These are phyloP conservation scores for Lutjanus argentimaculatus DNA, from an alignment of 2,797 vertebrate genomes.

Conservation along the genomic window DNA sequence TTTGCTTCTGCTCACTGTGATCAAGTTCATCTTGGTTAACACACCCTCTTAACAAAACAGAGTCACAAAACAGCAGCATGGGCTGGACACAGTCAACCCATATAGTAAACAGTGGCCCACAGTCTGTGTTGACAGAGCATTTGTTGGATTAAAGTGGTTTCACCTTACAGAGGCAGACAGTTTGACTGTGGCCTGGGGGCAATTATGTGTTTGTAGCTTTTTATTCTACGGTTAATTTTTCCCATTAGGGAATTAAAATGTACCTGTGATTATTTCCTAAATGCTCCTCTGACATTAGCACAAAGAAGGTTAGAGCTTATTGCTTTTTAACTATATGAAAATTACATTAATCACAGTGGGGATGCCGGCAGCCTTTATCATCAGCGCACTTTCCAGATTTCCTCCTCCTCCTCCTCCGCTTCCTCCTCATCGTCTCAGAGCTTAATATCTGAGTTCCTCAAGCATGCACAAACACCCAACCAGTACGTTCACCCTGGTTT, in stretches of 20 bases:
- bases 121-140: not conserved
- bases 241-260: conserved; percentile 9
- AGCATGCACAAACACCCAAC: not conserved
- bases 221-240: not conserved
- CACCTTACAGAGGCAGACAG: not conserved
- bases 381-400: not conserved
- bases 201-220: not conserved
- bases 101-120: conserved; percentile 20
- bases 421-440: not conserved
- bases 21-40: conserved; percentile 2
- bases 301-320: conserved; percentile 14
- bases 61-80: not conserved
- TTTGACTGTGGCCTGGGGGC: not conserved
- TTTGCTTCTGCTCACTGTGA: conserved; percentile 1
- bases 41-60: conserved; percentile 29
- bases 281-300: not conserved
- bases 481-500: not conserved
- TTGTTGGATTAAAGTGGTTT: conserved; percentile 11
- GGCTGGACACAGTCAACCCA: conserved; percentile 13
- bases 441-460: not conserved
- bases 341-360: conserved; percentile 25
- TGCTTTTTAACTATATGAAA: conserved; percentile 32
- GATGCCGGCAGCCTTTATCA: not conserved
- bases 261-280: conserved; percentile 5
- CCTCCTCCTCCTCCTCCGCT: not conserved